Evolutionary conservation across 1,140 invertebrate genomes (phyloP).

Genomic region (Papilio aristodemus): DNA sequence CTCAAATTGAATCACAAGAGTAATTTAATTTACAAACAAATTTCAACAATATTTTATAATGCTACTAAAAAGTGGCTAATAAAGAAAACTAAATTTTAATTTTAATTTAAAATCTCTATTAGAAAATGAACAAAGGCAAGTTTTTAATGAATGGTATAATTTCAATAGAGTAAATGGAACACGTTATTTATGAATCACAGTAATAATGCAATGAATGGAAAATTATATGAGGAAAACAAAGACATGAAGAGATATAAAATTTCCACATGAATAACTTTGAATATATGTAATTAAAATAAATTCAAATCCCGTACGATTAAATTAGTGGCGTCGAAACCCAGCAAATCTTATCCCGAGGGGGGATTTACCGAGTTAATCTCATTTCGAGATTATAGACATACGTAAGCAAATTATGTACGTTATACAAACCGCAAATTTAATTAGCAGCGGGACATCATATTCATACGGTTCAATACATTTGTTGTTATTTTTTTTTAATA

Average conservation of each 20-base stretch:
- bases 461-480: slow-evolving; percentile 7
- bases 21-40: no score
- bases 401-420: slow-evolving; percentile 28
- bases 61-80: background rate
- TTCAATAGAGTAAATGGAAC: background rate
- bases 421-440: slow-evolving; percentile 23
- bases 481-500: background rate
- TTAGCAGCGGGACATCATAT: slow-evolving; percentile 2
- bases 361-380: slow-evolving; percentile 29
- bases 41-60: no score
- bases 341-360: slow-evolving; percentile 26
- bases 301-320: slow-evolving; percentile 21
- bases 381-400: slow-evolving; percentile 30
- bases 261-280: slow-evolving; percentile 18
- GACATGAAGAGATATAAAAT: slow-evolving; percentile 15
- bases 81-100: background rate
- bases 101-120: background rate
- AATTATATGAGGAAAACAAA: slow-evolving; percentile 17
- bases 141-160: slow-evolving; percentile 9
- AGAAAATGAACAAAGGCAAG: background rate
- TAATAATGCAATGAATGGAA: slow-evolving; percentile 22
- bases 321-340: slow-evolving; percentile 24
- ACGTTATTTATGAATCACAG: background rate
- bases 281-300: slow-evolving; percentile 30
- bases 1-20: no score